phyloP scores from a whole-genome alignment of 2,113 vertebrate species.

The Sciurus niger region DNA sequence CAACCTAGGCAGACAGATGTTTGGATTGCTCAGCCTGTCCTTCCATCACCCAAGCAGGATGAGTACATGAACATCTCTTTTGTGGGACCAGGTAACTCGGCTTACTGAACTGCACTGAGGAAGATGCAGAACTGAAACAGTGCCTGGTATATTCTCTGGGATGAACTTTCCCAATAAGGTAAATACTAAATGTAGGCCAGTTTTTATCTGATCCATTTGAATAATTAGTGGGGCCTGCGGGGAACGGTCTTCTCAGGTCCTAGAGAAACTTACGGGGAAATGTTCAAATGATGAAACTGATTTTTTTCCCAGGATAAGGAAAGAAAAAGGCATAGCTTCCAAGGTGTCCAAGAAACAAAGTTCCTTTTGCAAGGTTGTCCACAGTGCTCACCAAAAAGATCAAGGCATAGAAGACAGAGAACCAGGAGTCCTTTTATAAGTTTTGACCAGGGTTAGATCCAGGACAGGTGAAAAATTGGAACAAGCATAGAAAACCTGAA shows the following conservation, averaged over 20 bases:
- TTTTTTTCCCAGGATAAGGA: background rate
- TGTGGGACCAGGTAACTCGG: background rate
- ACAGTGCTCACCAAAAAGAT: background rate
- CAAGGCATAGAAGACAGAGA: background rate
- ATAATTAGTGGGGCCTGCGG: background rate
- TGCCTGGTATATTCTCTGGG: background rate
- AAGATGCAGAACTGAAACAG: background rate
- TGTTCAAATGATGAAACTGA: slow-evolving; percentile 47
- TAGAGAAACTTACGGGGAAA: background rate
- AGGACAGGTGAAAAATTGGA: background rate
- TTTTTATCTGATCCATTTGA: background rate
- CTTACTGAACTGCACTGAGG: background rate
- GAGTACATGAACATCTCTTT: background rate
- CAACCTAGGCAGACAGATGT: background rate
- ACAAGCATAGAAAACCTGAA: background rate
- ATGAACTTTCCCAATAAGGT: slow-evolving; percentile 10
- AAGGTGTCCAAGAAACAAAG: background rate
- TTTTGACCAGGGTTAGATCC: background rate
- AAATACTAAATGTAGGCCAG: background rate
- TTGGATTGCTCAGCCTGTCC: background rate
- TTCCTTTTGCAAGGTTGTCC: background rate
- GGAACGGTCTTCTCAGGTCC: background rate
- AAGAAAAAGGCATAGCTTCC: background rate
- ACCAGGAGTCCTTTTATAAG: background rate
- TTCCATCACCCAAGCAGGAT: background rate